These are phyloP conservation scores for Odontesthes bonariensis DNA, from an alignment of 2,113 vertebrate genomes.

Conservation along the genomic window DNA sequence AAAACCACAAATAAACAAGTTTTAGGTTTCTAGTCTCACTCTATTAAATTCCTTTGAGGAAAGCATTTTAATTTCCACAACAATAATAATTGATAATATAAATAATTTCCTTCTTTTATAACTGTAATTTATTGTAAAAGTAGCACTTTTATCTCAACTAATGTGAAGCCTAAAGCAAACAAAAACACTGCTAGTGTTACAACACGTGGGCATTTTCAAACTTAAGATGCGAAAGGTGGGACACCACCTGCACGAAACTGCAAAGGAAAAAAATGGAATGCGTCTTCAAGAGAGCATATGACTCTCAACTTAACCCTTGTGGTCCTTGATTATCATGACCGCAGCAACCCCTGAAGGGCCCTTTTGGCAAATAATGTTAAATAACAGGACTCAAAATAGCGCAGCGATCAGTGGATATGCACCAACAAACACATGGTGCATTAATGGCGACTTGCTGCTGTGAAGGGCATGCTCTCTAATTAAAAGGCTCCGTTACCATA, in stretches of 20 bases:
- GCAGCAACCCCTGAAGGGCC: slow-evolving; percentile 58
- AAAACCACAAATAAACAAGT: too few relatives aligned
- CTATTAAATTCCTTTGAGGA: too few relatives aligned
- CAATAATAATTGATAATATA: too few relatives aligned
- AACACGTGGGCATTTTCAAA: neutral
- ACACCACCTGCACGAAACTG: slow-evolving; percentile 30
- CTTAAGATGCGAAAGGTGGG: slow-evolving; percentile 23
- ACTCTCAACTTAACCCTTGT: slow-evolving; percentile 59
- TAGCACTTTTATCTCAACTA: too few relatives aligned
- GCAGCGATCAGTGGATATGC: slow-evolving; percentile 30
- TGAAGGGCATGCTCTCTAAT: slow-evolving; percentile 63
- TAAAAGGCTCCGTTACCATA: slow-evolving; percentile 56
- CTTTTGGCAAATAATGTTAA: slow-evolving; percentile 57
- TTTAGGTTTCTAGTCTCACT: too few relatives aligned
- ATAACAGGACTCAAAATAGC: slow-evolving; percentile 52
- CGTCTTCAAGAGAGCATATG: slow-evolving; percentile 56
- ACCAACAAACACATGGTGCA: slow-evolving; percentile 50
- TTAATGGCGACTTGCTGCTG: slow-evolving; percentile 54
- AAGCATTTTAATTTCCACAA: too few relatives aligned
- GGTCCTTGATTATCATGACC: slow-evolving; percentile 61
- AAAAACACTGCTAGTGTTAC: too few relatives aligned
- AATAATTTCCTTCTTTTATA: too few relatives aligned
- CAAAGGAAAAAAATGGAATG: slow-evolving; percentile 45
- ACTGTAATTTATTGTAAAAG: too few relatives aligned
- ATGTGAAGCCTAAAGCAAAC: too few relatives aligned